Percentiles rank a stretch among this genome's conserved stretches.
Conservation (phyloP, 2,113 vertebrate genomes). For the Phyllostomus discolor region DNA sequence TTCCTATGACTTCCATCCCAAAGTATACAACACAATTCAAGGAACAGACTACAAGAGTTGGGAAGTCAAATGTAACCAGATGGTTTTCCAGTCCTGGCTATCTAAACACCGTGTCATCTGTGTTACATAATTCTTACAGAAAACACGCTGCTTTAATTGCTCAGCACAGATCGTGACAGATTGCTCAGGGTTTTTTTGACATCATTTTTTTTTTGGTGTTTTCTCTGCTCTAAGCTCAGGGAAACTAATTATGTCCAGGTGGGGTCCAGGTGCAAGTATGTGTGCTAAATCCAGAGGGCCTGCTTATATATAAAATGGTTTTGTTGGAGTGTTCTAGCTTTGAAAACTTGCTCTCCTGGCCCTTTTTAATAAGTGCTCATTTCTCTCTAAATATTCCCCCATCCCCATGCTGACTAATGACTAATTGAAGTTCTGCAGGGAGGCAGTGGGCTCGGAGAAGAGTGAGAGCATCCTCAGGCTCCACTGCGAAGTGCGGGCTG, state of each 20-base stretch:
- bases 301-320: constrained; percentile 66
- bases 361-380: constrained; percentile 70
- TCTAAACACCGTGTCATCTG: constrained; percentile 22
- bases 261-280: constrained; percentile 77
- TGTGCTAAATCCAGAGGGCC: constrained; percentile 72
- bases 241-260: constrained; percentile 80
- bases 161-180: constrained; percentile 47
- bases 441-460: constrained; percentile 44
- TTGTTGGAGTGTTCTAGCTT: constrained; percentile 55
- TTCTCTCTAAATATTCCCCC: constrained; percentile 63
- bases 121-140: constrained; percentile 42
- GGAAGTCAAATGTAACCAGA: constrained; percentile 13
- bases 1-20: neutral
- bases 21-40: neutral
- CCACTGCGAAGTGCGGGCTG: neutral
- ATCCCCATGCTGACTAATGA: constrained; percentile 61
- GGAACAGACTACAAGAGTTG: neutral
- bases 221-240: constrained; percentile 65
- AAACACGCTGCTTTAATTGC: constrained; percentile 17
- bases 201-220: constrained; percentile 69
- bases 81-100: constrained; percentile 12
- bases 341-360: constrained; percentile 73
- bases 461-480: neutral
- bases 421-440: constrained; percentile 60
- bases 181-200: constrained; percentile 72